Evolutionary conservation across 2,113 vertebrate genomes (phyloP).

Genomic region (Sinosuthora webbiana): DNA sequence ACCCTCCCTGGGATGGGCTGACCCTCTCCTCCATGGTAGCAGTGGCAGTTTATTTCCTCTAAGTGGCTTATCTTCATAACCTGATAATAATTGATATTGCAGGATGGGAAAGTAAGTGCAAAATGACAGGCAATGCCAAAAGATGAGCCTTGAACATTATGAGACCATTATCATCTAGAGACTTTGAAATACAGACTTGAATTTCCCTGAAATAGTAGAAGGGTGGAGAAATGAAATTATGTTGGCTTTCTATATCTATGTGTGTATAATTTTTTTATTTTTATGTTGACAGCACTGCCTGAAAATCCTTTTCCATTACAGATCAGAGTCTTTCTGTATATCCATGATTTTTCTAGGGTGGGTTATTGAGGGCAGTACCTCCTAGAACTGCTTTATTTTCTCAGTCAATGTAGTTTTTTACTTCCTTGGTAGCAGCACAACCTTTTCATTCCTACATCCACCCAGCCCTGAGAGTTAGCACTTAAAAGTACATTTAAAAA

Average conservation of each 20-base stretch:
- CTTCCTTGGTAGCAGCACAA: background rate
- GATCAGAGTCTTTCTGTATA: background rate
- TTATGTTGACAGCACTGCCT: background rate
- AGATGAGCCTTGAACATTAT: background rate
- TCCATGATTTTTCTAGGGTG: background rate
- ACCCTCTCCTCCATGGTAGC: background rate
- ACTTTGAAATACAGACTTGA: background rate
- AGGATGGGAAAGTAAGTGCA: constrained; percentile 1
- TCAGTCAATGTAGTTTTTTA: background rate
- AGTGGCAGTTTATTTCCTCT: constrained; percentile 21
- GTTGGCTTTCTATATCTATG: background rate
- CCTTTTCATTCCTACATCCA: background rate
- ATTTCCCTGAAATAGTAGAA: background rate
- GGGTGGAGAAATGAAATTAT: background rate
- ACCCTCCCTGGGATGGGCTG: background rate
- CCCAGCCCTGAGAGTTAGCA: background rate
- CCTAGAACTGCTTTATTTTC: background rate
- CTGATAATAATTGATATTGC: constrained; percentile 64
- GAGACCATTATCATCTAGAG: background rate
- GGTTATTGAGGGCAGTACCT: background rate
- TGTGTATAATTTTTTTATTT: background rate
- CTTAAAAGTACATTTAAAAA: background rate
- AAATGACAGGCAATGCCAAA: background rate
- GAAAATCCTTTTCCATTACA: background rate
- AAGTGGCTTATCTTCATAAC: constrained; percentile 57